These are phyloP conservation scores for Ianthella basta DNA, from an alignment of 37 sponge, comb jelly and placozoan species.

Conservation along the genomic window DNA sequence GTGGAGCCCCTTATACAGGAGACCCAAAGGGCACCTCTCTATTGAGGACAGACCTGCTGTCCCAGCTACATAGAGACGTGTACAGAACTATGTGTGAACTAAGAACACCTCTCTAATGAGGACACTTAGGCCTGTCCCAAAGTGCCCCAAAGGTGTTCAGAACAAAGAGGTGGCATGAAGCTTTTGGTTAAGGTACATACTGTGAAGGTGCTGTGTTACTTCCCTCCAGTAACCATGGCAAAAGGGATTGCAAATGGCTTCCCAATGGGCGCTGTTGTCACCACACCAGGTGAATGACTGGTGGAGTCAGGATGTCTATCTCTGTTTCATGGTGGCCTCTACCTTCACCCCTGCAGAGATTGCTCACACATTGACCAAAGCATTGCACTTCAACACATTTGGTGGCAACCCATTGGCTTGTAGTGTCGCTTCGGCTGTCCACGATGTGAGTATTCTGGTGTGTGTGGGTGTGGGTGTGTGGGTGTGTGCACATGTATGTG, in stretches of 20 bases:
- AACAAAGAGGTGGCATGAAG: neutral
- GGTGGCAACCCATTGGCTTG: constrained; percentile 96
- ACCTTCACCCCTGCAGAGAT: constrained; percentile 87
- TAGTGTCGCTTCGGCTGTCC: constrained; percentile 84
- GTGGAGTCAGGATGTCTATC: too few species aligned
- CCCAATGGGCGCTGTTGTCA: constrained; percentile 92
- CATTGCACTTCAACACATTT: constrained; percentile 94
- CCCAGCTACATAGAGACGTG: neutral
- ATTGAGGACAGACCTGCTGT: too few species aligned
- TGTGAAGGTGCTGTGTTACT: neutral
- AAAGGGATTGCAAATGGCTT: constrained; percentile 97
- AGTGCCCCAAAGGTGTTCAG: neutral
- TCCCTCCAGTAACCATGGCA: constrained; percentile 78
- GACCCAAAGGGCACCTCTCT: too few species aligned
- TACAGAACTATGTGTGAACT: neutral
- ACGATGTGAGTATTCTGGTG: constrained; percentile 66
- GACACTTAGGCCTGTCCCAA: too few species aligned
- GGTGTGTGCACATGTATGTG: neutral
- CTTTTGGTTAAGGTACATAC: neutral
- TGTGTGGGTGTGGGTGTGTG: neutral
- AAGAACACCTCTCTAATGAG: neutral
- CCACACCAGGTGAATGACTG: constrained; percentile 83
- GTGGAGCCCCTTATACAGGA: too few species aligned
- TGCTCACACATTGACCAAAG: constrained; percentile 66
- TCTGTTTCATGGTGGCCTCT: too few species aligned